A percentile compares a stretch with the other conserved stretches of the same genome.
phyloP scores from a whole-genome alignment of 2,888 invertebrate species.

The Meliscaeva auricollis region DNA sequence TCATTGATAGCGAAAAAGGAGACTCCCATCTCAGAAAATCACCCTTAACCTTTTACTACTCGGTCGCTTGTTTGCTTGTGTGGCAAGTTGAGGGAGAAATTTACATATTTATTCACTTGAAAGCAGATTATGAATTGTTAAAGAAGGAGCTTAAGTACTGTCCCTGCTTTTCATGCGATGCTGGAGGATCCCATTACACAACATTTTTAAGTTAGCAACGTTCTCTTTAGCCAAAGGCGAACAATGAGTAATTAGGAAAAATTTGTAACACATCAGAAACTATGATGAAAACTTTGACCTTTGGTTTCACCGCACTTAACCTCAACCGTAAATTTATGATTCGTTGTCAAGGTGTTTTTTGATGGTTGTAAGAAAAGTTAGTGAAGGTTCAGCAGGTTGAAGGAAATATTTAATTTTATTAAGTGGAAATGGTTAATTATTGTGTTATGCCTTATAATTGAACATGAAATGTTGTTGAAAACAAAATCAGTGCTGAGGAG shows the following conservation, averaged over 20 bases:
- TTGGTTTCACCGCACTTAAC: slow-evolving; percentile 49
- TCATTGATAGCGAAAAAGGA: slow-evolving; percentile 12
- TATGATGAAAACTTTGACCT: slow-evolving; percentile 57
- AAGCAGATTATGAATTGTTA: slow-evolving; percentile 30
- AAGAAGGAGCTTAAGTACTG: slow-evolving; percentile 20
- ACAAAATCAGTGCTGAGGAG: too few relatives aligned
- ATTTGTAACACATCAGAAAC: slow-evolving; percentile 41
- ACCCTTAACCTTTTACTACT: slow-evolving; percentile 21
- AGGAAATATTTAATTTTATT: not conserved
- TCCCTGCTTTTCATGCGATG: not conserved
- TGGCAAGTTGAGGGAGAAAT: slow-evolving; percentile 1
- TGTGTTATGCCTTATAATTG: too few relatives aligned
- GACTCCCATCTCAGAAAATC: not conserved
- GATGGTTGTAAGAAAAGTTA: not conserved
- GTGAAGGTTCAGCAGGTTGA: not conserved
- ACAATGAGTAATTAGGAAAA: slow-evolving; percentile 44
- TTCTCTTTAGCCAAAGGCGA: slow-evolving; percentile 20
- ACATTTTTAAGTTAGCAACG: slow-evolving; percentile 17
- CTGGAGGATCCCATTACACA: slow-evolving; percentile 3
- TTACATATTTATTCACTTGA: slow-evolving; percentile 3
- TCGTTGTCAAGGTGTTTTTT: slow-evolving; percentile 16
- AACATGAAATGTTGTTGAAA: too few relatives aligned
- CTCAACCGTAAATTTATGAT: slow-evolving; percentile 25
- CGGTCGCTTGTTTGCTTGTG: not conserved
- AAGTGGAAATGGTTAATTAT: too few relatives aligned